Evolutionary conservation across 2,797 vertebrate species (phyloP).

Genomic region (Selene dorsalis): DNA sequence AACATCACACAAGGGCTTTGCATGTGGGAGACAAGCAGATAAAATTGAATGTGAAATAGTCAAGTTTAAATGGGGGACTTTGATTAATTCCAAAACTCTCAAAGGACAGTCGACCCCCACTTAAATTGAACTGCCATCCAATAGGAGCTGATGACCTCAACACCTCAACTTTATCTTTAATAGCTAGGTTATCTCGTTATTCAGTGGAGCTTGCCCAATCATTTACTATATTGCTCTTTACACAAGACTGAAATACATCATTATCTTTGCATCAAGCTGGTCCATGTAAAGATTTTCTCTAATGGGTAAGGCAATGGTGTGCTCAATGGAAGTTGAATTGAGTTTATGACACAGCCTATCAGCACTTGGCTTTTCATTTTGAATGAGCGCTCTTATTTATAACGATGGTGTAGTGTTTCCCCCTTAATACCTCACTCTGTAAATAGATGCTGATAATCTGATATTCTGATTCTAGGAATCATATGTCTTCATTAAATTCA

Average conservation of each 20-base stretch:
- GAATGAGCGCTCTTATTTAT: neutral
- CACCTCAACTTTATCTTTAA: constrained; percentile 76
- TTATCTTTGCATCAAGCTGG: constrained; percentile 76
- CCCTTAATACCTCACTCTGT: constrained; percentile 17
- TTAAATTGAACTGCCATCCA: constrained; percentile 70
- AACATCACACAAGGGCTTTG: constrained; percentile 78
- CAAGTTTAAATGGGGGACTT: constrained; percentile 76
- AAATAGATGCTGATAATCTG: constrained; percentile 16
- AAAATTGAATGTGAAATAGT: constrained; percentile 79
- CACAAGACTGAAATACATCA: constrained; percentile 71
- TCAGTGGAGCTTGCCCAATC: constrained; percentile 59
- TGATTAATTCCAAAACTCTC: constrained; percentile 84
- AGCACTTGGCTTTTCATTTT: constrained; percentile 28
- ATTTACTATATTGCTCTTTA: constrained; percentile 64
- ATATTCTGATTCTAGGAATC: neutral
- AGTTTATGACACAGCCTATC: constrained; percentile 61
- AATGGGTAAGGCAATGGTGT: constrained; percentile 55
- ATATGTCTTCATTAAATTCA: neutral
- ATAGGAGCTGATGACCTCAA: constrained; percentile 72
- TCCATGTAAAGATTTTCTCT: constrained; percentile 75
- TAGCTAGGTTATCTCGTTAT: constrained; percentile 80
- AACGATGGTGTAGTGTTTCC: constrained; percentile 14
- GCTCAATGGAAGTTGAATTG: constrained; percentile 66
- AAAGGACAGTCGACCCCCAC: constrained; percentile 65
- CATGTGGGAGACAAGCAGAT: constrained; percentile 75